Evolutionary conservation across 2,113 vertebrate genomes (phyloP), one percentile per base, ranked within the genome.

Genomic region (Tetrax tetrax): DNA sequence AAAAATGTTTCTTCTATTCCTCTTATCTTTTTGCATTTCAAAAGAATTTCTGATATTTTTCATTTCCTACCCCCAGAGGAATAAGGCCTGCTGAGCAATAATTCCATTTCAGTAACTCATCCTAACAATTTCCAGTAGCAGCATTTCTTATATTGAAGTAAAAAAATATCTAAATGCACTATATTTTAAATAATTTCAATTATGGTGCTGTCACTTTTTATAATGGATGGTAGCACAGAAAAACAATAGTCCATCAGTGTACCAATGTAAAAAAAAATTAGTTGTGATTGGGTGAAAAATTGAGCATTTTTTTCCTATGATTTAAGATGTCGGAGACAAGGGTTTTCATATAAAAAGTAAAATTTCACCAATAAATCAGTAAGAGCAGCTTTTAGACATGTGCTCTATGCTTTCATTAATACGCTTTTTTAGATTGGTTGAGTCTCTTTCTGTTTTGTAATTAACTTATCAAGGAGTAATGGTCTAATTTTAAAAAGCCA

Each of bases 401-500:
- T 94, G 80, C 70, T 94, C 47, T 91, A 59, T 93, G 48, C 94
- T 85, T 95, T 71, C 88, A 94, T 94, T 89, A 97, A 93, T 87
- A 90, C 0, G 1, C 45, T 86, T 81, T 93, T 87, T 95, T 84
- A 92, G 72, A 95, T 90, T 91, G 77, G 80, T 91, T 90, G 83
- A 92, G 83, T 89, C 83, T 96, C n/a, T 38, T 90, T 93, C 86
- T 96, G 66, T 90, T 96, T 94, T 94, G 86, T 96, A 97, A 97
- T 96, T 96, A 97, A 94, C 93, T 97, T 95, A 96, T 95, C 93
- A 94, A 93, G 86, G 76, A 96, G 87, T 96, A 96, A 97, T 96
- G 86, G 92, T 91, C 69, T 95, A 95, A 96, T 95, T 89, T 97
- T 28, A 87, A 93, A 94, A 96, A 92, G 85, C 59, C 1, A 33